Evolutionary conservation across 2,888 invertebrate species (phyloP).

Genomic region (Nomada fabriciana): DNA sequence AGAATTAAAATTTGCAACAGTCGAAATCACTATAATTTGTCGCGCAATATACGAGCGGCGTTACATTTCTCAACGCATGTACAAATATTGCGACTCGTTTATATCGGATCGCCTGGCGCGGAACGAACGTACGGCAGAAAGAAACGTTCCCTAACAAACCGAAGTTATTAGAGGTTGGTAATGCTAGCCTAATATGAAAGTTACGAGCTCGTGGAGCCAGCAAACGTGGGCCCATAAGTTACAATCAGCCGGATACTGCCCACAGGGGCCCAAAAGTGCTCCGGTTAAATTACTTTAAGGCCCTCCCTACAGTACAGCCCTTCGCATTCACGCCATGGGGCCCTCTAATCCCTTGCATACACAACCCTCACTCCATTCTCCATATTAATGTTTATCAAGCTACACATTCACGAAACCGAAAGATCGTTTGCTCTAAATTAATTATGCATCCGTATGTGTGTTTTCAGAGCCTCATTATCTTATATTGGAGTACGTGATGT

Average conservation of each 20-base stretch:
- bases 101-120: background rate
- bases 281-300: slow-evolving; percentile 70
- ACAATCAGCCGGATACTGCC: slow-evolving; percentile 72
- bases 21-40: background rate
- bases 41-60: background rate
- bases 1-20: background rate
- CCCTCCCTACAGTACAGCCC: slow-evolving; percentile 39
- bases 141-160: slow-evolving; percentile 61
- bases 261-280: slow-evolving; percentile 63
- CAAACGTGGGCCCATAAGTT: slow-evolving; percentile 74
- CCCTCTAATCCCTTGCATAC: slow-evolving; percentile 57
- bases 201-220: slow-evolving; percentile 63
- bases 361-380: background rate
- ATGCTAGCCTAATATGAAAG: slow-evolving; percentile 72
- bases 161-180: slow-evolving; percentile 66
- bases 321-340: slow-evolving; percentile 45
- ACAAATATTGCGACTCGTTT: slow-evolving; percentile 45
- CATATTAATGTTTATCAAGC: slow-evolving; percentile 3
- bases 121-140: slow-evolving; percentile 22
- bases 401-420: slow-evolving; percentile 1
- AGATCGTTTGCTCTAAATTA: background rate
- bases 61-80: background rate
- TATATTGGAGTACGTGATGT: slow-evolving; percentile 94
- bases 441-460: slow-evolving; percentile 41
- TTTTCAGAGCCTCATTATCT: slow-evolving; percentile 92